A percentile compares a stretch with the other conserved stretches of the same genome.
Evolutionary conservation across 2,888 invertebrate species (phyloP).

Genomic region (Halictus quadricinctus): DNA sequence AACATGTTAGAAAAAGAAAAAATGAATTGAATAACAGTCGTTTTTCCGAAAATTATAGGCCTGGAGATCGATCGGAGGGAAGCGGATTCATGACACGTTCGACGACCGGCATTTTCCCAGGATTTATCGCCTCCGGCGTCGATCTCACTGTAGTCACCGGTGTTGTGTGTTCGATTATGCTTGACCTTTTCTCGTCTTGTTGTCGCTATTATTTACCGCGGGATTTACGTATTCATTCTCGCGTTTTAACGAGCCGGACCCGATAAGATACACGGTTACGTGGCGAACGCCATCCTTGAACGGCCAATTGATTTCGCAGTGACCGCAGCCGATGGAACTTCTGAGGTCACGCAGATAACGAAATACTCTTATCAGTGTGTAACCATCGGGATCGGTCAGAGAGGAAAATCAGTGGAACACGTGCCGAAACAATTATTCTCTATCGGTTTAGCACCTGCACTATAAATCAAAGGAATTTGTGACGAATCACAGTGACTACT

Average conservation of each 20-base stretch:
- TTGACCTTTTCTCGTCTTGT: neutral
- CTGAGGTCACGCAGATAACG: neutral
- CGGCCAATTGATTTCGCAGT: neutral
- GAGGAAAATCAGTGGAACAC: neutral
- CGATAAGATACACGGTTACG: conserved; percentile 13
- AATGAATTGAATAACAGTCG: neutral
- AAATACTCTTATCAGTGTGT: neutral
- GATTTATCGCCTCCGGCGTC: conserved; percentile 11
- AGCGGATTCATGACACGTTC: neutral
- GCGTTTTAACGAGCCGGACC: neutral
- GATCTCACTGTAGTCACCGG: neutral
- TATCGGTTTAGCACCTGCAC: neutral
- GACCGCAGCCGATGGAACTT: neutral
- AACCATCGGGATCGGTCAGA: neutral
- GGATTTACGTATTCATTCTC: conserved; percentile 3
- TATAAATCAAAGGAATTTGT: neutral
- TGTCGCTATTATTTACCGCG: neutral
- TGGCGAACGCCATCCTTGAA: neutral
- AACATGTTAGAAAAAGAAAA: neutral
- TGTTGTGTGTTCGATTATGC: neutral
- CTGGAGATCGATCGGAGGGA: neutral
- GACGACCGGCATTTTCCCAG: neutral
- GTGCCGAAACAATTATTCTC: neutral
- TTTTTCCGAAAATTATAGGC: neutral
- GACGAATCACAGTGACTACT: too few relatives aligned